Evolutionary conservation across 2,113 vertebrate species (phyloP), one percentile per base, ranked within the genome.

Genomic region (Ptyas mucosa): DNA sequence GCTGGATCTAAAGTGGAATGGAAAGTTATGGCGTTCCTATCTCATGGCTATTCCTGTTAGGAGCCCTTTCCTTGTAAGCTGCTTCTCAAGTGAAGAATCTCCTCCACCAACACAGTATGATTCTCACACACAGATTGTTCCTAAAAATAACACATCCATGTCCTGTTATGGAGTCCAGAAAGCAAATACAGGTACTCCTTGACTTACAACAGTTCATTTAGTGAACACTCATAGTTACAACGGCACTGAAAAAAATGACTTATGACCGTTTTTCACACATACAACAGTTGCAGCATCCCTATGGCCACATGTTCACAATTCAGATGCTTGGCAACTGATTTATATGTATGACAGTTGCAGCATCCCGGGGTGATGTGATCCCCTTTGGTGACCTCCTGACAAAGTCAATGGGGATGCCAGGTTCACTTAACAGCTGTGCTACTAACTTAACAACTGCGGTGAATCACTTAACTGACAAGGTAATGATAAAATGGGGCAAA

Each of bases 201-300:
- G 29, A n/a, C 5, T 69, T 69, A 6, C 11, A n/a, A n/a, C 61
- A n/a, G 61, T n/a, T 69, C 61, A 15, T 69, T 69, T 15, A n/a
- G 61, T n/a, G 4, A 69, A 11, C 5, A 26, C 12, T 61, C 58
- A 64, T 14, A 29, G 61, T 29, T 64, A 64, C 11, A 12, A 64
- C 26, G 3, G 10, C 10, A 64, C 10, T 64, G 26, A 64, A 64
- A 61, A 64, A 64, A 64, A 11, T 64, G 61, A 64, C 3, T 3
- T 64, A 29, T 1, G 26, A 12, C 61, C 11, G 0, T 14, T 64
- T 64, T 64, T 64, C 61, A 12, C 26, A 64, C 58, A 29, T 5
- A n/a, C 0, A 1, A n/a, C 29, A 0, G 4, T n/a, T 64, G 10
- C 11, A n/a, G 26, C 10, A n/a, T n/a, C 29, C 29, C 61, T 1